Base-by-base conservation (phyloP, 92 coral and sea anemone species). In the Palythoa grandiflora region DNA sequence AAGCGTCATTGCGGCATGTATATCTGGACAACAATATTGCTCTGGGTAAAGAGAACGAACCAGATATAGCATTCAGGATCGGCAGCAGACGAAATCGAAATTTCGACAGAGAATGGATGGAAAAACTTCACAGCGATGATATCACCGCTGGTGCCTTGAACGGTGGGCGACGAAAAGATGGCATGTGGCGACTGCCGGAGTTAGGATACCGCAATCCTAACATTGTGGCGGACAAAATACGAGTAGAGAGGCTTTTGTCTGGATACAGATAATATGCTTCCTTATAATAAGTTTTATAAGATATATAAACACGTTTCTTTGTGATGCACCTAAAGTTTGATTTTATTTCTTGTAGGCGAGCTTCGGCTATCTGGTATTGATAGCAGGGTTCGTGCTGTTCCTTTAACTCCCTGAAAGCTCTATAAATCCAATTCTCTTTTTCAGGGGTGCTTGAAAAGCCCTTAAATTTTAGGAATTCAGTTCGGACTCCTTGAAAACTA, bases 151-250 rank as follows among this genome's bases (percentile, higher is more conserved):
- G 55, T 53, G 65, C 79, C 35, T 72, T 57, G 38, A 77, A 66
- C 73, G 85, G 91, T 37, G 89, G 75, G 5, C 91, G 87, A 89
- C 52, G 88, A 88, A 81, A 66, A 39, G 86, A 81, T 6, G 86
- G 86, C 39, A 66, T 81, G 2, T 65, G 86, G 86, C 86, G 86
- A 59, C 80, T 89, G 17, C 94, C 95, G 2, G 98, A 94, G 68
- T 68, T 91, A 15, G 96, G 94, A 61, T 88, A 88, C 36, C 85
- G 97, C n/a, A 93, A 92, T 75, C 91, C 91, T 16, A 94, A 92
- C 75, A 73, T 93, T 87, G 87, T 79, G 5, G 78, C 47, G 57
- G 95, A 95, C 0, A 93, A 94, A 78, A 87, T 89, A 35, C 73
- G 98, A 87, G 85, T 89, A 1, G 70, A 93, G 35, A 80, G 94